A percentile compares a stretch with the other conserved stretches of the same genome.
Conservation (phyloP, 2,888 invertebrate genomes). For the Ichneumoninae sp. region DNA sequence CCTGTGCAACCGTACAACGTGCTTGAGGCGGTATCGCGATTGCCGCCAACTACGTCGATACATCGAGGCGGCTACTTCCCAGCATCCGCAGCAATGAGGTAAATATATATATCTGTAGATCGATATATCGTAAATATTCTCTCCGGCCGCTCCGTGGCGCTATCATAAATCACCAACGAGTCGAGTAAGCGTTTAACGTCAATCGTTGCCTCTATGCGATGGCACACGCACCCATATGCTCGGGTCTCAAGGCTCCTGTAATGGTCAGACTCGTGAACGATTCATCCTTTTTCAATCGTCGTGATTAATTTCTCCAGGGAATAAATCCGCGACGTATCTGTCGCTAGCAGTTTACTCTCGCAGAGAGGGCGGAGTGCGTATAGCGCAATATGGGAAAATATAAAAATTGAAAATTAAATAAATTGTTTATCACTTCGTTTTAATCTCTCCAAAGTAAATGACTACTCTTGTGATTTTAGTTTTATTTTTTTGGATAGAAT, state of each 20-base stretch:
- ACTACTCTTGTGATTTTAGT: background rate
- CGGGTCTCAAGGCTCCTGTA: background rate
- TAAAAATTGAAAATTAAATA: no score
- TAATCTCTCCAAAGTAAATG: background rate
- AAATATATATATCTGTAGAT: slow-evolving; percentile 23
- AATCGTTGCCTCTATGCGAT: background rate
- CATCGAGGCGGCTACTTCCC: slow-evolving; percentile 6
- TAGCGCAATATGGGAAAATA: background rate
- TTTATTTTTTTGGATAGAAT: background rate
- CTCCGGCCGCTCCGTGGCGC: background rate
- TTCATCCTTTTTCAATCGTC: slow-evolving; percentile 5
- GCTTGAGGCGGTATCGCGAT: slow-evolving; percentile 19
- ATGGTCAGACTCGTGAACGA: slow-evolving; percentile 2
- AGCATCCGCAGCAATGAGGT: slow-evolving; percentile 37
- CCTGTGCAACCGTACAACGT: slow-evolving; percentile 21
- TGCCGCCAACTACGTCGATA: slow-evolving; percentile 26
- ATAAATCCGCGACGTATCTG: background rate
- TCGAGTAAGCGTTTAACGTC: slow-evolving; percentile 30
- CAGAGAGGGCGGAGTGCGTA: background rate
- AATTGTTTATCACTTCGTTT: background rate
- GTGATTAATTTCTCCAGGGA: slow-evolving; percentile 10
- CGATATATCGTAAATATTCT: slow-evolving; percentile 21
- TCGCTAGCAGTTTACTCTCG: background rate
- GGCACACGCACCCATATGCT: background rate
- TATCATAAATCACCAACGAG: slow-evolving; percentile 12